Evolutionary conservation across 2,888 invertebrate species (phyloP), one percentile per base, ranked within the genome.

Genomic region (Plagodis dolabraria): DNA sequence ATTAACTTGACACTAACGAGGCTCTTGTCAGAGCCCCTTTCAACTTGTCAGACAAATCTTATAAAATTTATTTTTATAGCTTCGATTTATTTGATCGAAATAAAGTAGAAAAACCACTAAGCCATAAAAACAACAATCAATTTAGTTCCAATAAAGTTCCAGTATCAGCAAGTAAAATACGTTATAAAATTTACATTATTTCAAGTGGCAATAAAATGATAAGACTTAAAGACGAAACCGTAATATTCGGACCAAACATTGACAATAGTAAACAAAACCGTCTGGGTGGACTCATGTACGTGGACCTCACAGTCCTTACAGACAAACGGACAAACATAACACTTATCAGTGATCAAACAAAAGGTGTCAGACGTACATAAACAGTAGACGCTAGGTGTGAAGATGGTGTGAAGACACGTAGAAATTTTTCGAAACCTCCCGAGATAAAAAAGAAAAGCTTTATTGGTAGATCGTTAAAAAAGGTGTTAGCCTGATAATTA

Each of bases 331-430:
- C 40, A 60, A 58, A 60, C 61, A 57, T 60, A 59, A 60, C 62
- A 57, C 62, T 60, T 60, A 65, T 67, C 61, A 64, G 63, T 64
- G 61, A 42, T 47, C 64, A 69, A 65, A 67, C 65, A 69, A 53
- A 53, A 65, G 63, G 65, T 61, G 65, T 67, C 53, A 63, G 60
- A 56, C 57, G 42, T 53, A 36, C 10, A 48, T 47, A 65, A 69
- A 69, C 67, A 67, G 57, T 62, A 62, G 65, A 65, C 58, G 12
- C 36, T 12, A 63, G 58, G 67, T 58, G 65, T 64, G 65, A 67
- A 64, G 36, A 45, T 43, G 58, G 65, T 59, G 65, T 64, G 65
- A 67, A 65, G 38, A 52, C 48, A 52, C 48, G 61, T 55, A 53
- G 63, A 58, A 62, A 64, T 53, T 43, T 56, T 63, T 53, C 47